Evolutionary conservation across 1,140 invertebrate genomes (phyloP).

Genomic region (Atta texana): DNA sequence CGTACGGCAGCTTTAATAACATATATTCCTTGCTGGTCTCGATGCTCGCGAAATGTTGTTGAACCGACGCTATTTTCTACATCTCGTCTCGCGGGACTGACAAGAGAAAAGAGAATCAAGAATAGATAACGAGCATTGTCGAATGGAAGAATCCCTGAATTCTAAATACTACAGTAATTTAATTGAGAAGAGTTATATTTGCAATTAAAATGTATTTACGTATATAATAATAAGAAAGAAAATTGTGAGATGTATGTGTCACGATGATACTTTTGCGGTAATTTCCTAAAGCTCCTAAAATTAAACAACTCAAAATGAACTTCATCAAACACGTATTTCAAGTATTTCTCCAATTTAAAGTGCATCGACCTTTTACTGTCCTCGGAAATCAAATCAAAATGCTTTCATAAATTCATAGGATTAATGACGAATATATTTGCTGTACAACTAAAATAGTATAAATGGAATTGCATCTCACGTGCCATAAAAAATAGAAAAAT

Average conservation of each 20-base stretch:
- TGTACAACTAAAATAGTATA: not conserved
- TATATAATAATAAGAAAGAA: not conserved
- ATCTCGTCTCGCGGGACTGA: conserved; percentile 29
- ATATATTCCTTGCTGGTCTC: conserved; percentile 28
- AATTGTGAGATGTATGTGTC: not conserved
- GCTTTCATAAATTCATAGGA: not conserved
- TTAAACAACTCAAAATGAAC: not conserved
- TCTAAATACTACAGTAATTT: not conserved
- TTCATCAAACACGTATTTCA: not conserved
- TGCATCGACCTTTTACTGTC: not conserved
- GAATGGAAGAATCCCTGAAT: not conserved
- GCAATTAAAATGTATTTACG: not conserved
- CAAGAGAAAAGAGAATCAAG: conserved; percentile 23
- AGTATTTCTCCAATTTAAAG: conserved; percentile 6
- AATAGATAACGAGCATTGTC: conserved; percentile 25
- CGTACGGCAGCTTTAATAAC: conserved; percentile 60
- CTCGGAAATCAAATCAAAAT: not conserved
- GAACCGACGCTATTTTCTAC: conserved; percentile 56
- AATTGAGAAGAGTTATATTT: conserved; percentile 7
- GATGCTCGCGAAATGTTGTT: conserved; percentile 47
- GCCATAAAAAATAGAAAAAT: too few species aligned
- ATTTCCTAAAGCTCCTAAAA: not conserved
- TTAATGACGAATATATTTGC: not conserved
- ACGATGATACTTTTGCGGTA: not conserved
- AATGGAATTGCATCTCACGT: not conserved